Percentiles rank a stretch among this genome's conserved stretches.
Conservation (phyloP, 2,888 invertebrate species). For the Nezara viridula region DNA sequence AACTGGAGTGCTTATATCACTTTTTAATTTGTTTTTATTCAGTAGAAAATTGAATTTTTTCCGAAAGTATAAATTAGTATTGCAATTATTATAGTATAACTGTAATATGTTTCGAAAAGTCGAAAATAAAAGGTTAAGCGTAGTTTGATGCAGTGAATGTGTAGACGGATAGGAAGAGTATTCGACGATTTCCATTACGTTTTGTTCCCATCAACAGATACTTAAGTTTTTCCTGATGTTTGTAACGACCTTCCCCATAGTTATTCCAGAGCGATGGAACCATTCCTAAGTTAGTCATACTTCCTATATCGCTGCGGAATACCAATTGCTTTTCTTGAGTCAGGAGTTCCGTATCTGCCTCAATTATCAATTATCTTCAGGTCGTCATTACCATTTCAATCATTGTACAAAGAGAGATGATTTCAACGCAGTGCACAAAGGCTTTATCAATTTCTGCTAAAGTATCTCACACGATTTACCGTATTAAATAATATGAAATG, state of each 20-base stretch:
- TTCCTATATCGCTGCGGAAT: neutral
- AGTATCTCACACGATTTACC: neutral
- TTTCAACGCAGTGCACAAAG: neutral
- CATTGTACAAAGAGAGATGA: neutral
- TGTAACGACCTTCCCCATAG: neutral
- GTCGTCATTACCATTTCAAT: neutral
- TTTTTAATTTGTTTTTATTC: too few relatives aligned
- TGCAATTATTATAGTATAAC: too few relatives aligned
- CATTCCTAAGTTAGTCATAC: neutral
- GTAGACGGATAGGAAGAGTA: too few relatives aligned
- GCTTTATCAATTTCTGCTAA: neutral
- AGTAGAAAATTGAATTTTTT: too few relatives aligned
- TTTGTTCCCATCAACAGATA: neutral
- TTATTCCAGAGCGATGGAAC: neutral
- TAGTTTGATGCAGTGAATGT: too few relatives aligned
- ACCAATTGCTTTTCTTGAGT: neutral
- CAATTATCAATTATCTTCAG: conserved; percentile 7
- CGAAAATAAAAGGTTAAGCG: too few relatives aligned
- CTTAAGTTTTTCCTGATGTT: neutral
- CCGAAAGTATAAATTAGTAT: too few relatives aligned
- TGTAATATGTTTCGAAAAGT: too few relatives aligned
- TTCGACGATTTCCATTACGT: neutral
- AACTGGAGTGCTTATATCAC: too few relatives aligned
- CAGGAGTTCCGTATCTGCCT: neutral
- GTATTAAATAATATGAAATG: too few relatives aligned